Conservation (phyloP, 2,797 vertebrate genomes). For the Myotis planiceps region DNA sequence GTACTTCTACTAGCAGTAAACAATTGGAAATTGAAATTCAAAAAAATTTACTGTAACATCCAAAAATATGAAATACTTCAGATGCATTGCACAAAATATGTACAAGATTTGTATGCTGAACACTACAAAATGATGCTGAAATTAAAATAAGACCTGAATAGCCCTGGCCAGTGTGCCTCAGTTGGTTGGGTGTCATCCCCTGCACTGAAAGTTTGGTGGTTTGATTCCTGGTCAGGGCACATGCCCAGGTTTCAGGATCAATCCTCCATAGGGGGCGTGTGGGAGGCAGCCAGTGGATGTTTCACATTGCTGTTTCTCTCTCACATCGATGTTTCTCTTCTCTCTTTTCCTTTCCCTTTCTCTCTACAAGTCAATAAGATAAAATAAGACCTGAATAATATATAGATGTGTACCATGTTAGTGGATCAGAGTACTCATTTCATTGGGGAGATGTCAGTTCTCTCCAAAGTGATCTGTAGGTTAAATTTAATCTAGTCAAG, state of each 20-base stretch:
- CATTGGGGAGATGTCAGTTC: not conserved
- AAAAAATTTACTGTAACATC: not conserved
- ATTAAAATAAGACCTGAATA: not conserved
- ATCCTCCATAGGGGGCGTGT: not conserved
- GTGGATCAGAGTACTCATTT: not conserved
- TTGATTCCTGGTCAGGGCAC: not conserved
- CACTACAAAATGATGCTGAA: not conserved
- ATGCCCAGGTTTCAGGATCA: not conserved
- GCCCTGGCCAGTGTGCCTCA: not conserved
- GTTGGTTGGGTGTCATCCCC: not conserved
- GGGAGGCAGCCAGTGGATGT: not conserved
- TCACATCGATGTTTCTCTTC: not conserved
- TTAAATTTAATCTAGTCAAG: not conserved
- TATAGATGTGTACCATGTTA: not conserved
- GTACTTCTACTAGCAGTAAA: not conserved
- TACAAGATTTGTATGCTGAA: not conserved
- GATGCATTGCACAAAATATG: not conserved
- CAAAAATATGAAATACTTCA: not conserved
- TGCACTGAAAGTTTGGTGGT: not conserved
- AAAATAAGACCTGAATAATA: not conserved
- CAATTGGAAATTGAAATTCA: constrained; percentile 8
- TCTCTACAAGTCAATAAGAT: not conserved
- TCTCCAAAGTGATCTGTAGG: not conserved
- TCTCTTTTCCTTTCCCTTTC: not conserved
- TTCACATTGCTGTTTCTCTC: not conserved